Evolutionary conservation across 2,888 invertebrate species (phyloP).

Genomic region (Synergus japonicus): DNA sequence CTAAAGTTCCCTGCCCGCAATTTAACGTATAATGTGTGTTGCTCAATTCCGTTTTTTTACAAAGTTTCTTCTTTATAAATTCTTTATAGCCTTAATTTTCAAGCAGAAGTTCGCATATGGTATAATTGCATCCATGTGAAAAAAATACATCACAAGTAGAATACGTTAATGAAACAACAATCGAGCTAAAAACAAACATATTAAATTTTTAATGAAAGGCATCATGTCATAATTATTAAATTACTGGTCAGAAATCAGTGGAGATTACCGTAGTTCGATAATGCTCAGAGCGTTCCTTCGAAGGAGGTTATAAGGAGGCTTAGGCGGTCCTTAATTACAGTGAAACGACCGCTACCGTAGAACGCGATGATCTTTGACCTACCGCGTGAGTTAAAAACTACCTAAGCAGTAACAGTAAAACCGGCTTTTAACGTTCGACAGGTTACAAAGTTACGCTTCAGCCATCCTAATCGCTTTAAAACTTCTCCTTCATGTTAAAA

Average conservation of each 20-base stretch:
- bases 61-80: too few species aligned
- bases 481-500: background rate
- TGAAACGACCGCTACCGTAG: slow-evolving; percentile 61
- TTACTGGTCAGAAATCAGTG: slow-evolving; percentile 29
- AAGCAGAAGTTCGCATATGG: too few species aligned
- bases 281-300: slow-evolving; percentile 46
- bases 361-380: slow-evolving; percentile 61
- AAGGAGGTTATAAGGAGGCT: slow-evolving; percentile 48
- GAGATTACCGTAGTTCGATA: slow-evolving; percentile 47
- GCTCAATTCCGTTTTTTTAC: too few species aligned
- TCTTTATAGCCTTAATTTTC: too few species aligned
- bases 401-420: slow-evolving; percentile 66
- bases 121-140: too few species aligned
- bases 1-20: too few species aligned
- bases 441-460: slow-evolving; percentile 37
- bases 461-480: slow-evolving; percentile 39
- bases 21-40: too few species aligned
- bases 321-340: slow-evolving; percentile 56
- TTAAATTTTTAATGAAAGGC: slow-evolving; percentile 16
- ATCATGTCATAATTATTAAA: slow-evolving; percentile 39
- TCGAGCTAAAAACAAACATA: background rate
- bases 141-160: background rate
- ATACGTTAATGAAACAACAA: background rate
- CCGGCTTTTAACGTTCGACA: slow-evolving; percentile 66
- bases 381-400: slow-evolving; percentile 51